Base-by-base conservation (phyloP, 1,140 invertebrate genomes). In the Rhysida immarginata region DNA sequence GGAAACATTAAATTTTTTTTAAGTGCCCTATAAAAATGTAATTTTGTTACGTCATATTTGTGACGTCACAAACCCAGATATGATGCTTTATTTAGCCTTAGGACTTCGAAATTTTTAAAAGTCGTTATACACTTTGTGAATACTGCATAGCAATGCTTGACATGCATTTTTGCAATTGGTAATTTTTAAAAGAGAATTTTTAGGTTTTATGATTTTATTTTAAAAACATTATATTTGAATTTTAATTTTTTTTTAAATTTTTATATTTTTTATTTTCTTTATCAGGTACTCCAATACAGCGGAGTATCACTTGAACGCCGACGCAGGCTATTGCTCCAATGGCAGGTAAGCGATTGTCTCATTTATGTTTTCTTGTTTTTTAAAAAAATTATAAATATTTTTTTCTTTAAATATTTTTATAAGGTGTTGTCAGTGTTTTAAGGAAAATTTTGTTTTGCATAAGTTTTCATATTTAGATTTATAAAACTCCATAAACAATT, bases 341-440 rank as follows among this genome's bases (percentile, higher is more conserved):
- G 44, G 44, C 44, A 46, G 44, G 44, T 46, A 46, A 46, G 44
- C 5, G 29, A n/a, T n/a, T n/a, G n/a, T n/a, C n/a, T n/a, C n/a
- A n/a, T n/a, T n/a, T n/a, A n/a, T n/a, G n/a, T n/a, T n/a, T n/a
- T n/a, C n/a, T n/a, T n/a, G n/a, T n/a, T n/a, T n/a, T n/a, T n/a
- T n/a, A n/a, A n/a, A n/a, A n/a, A n/a, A n/a, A n/a, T n/a, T n/a
- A n/a, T n/a, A n/a, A n/a, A n/a, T n/a, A n/a, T n/a, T n/a, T n/a
- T n/a, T n/a, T n/a, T n/a, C n/a, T n/a, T n/a, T n/a, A n/a, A n/a
- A n/a, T n/a, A n/a, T n/a, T n/a, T n/a, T n/a, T n/a, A n/a, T n/a
- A n/a, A n/a, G n/a, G n/a, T n/a, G n/a, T n/a, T n/a, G n/a, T n/a
- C n/a, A n/a, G n/a, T n/a, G n/a, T n/a, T n/a, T n/a, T n/a, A n/a